Base-by-base conservation (phyloP, 2,888 invertebrate species). In the Penaeus monodon region DNA sequence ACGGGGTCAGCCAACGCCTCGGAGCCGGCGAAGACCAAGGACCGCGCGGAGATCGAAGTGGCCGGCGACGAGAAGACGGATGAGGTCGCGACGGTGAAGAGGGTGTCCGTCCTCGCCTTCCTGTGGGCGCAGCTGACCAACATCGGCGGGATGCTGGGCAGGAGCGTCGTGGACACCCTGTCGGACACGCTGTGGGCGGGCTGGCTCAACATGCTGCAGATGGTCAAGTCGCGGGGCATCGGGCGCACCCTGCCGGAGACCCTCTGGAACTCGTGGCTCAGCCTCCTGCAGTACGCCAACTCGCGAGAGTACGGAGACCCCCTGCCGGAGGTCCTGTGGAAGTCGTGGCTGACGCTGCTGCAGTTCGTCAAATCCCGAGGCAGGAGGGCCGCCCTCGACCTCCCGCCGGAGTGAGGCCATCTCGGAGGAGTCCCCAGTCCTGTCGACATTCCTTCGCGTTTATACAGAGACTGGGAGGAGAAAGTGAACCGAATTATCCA, bases 71-170 rank as follows among this genome's bases (percentile, higher is more conserved):
- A 66, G 2, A 17, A 66, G 33, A 88, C 88, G 6, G 76, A 81
- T 20, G 84, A 76, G 27, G 84, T 84, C 24, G 76, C 80, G 49
- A 57, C 74, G 20, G 84, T 81, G 10, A 33, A 79, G 49, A 68
- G 68, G 57, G 84, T 84, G 10, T 38, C 49, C 66, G 33, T 79
- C 17, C 76, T 88, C 4, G 24, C 65, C 33, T 84, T 80, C 76
- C 33, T 84, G 20, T 88, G 88, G 88, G 73, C 73, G 10, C 84
- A 88, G 65, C n/a, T 88, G 17, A 80, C 22, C 27, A 88, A 88
- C 33, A 7, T 88, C 2, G 88, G 88, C 10, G 88, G 84, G 14
- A 57, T 88, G 29, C 38, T 88, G 49, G 84, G 88, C 14, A 27
- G 84, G 38, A 84, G 84, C 38, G 57, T 88, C 80, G n/a, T 84